These are phyloP conservation scores for Bellardia bayeri DNA, from an alignment of 2,888 invertebrate species.

Conservation along the genomic window DNA sequence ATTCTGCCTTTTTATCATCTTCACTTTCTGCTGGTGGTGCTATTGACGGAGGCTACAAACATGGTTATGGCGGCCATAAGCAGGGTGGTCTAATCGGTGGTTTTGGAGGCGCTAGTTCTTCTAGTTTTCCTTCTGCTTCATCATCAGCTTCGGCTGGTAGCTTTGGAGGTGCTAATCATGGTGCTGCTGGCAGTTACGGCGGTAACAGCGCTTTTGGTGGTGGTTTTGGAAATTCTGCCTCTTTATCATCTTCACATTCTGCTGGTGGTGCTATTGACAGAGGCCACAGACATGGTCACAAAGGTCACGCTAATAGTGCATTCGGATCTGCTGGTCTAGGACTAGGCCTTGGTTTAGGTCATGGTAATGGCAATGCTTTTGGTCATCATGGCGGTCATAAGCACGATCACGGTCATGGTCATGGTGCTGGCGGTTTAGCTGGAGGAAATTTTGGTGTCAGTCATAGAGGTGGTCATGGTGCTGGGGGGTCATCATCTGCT, in stretches of 20 bases:
- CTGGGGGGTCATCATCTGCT: background rate
- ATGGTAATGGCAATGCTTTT: background rate
- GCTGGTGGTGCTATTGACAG: background rate
- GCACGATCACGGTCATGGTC: background rate
- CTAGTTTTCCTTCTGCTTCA: constrained; percentile 10
- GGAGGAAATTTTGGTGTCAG: constrained; percentile 22
- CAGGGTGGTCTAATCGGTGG: constrained; percentile 6
- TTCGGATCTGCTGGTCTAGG: background rate
- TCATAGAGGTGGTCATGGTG: constrained; percentile 22
- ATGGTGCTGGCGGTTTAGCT: background rate
- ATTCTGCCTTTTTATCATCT: background rate
- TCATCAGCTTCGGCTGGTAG: constrained; percentile 7
- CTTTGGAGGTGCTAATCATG: background rate
- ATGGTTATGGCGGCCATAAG: constrained; percentile 12
- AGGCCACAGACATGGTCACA: background rate
- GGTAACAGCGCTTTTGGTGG: background rate
- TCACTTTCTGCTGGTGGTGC: background rate
- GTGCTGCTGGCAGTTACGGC: background rate
- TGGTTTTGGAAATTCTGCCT: background rate
- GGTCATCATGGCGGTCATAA: background rate
- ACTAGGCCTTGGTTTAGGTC: background rate
- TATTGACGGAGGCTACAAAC: background rate
- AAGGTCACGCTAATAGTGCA: background rate
- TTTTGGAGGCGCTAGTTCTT: background rate
- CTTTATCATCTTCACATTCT: background rate